Evolutionary conservation across 2,797 vertebrate genomes (phyloP).

Genomic region (Chelon labrosus): DNA sequence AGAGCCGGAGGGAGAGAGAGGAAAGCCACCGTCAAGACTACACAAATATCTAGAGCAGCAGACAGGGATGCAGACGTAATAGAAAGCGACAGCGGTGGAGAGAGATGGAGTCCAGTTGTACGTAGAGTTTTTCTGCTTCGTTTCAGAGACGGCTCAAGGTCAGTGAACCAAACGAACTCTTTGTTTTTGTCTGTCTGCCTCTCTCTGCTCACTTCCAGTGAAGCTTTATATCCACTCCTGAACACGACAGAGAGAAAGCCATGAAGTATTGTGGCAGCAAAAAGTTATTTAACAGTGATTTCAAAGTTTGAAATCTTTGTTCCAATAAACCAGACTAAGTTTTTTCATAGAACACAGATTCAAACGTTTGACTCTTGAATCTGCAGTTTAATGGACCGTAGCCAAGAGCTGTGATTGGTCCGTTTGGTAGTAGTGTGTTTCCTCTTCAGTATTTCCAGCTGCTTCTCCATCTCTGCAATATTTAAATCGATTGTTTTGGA

Average conservation of each 20-base stretch:
- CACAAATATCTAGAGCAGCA: neutral
- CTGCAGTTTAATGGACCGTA: neutral
- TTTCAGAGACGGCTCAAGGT: conserved; percentile 25
- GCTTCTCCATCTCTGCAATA: too few species aligned
- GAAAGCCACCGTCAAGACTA: neutral
- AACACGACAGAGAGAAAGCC: neutral
- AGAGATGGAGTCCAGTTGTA: conserved; percentile 1
- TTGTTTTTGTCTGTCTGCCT: neutral
- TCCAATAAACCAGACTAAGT: neutral
- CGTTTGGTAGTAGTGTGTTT: too few species aligned
- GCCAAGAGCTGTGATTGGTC: neutral
- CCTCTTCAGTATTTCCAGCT: too few species aligned
- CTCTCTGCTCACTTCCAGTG: conserved; percentile 1
- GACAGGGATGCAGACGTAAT: conserved; percentile 8
- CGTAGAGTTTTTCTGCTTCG: conserved; percentile 27
- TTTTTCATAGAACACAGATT: neutral
- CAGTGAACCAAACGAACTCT: conserved; percentile 21
- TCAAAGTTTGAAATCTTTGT: neutral
- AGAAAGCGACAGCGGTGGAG: conserved; percentile 21
- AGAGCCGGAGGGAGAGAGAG: neutral
- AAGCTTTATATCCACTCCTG: neutral
- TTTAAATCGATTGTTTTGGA: too few species aligned
- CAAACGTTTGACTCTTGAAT: neutral
- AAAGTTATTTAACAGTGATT: neutral
- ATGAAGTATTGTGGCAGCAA: too few species aligned